Base-by-base conservation (phyloP, 2,113 vertebrate species). In the Lepisosteus oculatus region DNA sequence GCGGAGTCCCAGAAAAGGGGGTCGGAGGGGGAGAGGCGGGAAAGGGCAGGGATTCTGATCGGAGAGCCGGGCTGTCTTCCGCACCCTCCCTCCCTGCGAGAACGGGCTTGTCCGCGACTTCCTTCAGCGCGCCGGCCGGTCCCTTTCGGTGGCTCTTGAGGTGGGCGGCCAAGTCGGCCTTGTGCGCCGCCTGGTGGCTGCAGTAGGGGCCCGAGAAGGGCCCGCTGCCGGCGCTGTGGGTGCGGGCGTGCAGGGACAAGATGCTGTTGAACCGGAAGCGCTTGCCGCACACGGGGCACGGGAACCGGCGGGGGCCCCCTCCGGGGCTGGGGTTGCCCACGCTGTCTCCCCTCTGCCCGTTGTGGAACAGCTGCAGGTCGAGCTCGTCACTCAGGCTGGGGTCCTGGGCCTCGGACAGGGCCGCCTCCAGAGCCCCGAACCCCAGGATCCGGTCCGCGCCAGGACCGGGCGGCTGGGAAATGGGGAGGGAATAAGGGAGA, bases 261-360 rank as follows among this genome's bases (percentile, higher is more conserved):
- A 97, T 96, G 74, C 95, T 96, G 86, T 96, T 95, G 86, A 97
- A 97, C 72, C 95, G 83, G 80, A 97, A 97, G 74, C 94, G 91
- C 84, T 97, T 97, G 55, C 95, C 95, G 8, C 95, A 97, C 3
- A 96, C 92, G 3, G 91, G 90, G 73, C 95, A 97, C 0, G 95
- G 93, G 76, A 93, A 97, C 72, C 88, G 94, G 79, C 57, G 85
- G 77, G 42, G 88, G 83, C 67, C 29, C 45, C 3, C 55, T 51
- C 14, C 29, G 59, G 42, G 3, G 47, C 90, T 90, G 0, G 86
- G 79, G 2, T 81, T 72, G 0, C 80, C 74, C 81, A 45, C 77
- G 61, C 63, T 77, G 75, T 83, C 79, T 78, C 79, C 76, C 67
- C 9, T 55, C 72, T 89, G 71, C 86, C 94, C 79, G 67, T 92